A percentile compares a stretch with the other conserved stretches of the same genome.
Evolutionary conservation across 2,113 vertebrate species (phyloP).

Genomic region (Prinia subflava): DNA sequence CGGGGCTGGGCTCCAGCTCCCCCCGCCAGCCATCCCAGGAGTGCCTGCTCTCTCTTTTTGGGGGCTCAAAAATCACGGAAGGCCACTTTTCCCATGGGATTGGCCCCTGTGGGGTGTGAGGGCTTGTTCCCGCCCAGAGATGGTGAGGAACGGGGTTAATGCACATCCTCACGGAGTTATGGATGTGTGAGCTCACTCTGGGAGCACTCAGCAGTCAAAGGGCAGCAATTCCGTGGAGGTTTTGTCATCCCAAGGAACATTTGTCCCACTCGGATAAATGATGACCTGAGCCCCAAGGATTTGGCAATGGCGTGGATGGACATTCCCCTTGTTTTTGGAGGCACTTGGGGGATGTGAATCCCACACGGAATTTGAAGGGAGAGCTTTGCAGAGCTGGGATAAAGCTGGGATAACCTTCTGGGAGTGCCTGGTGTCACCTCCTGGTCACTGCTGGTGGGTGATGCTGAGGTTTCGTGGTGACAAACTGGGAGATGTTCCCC

Average conservation of each 20-base stretch:
- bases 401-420: not conserved
- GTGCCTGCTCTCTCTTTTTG: not conserved
- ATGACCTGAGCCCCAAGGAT: not conserved
- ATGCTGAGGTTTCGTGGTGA: not conserved
- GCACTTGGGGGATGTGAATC: conserved; percentile 15
- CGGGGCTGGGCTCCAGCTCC: not conserved
- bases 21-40: not conserved
- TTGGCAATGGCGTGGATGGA: not conserved
- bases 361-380: not conserved
- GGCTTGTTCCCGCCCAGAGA: not conserved
- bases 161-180: not conserved
- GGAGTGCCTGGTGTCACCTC: not conserved
- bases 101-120: not conserved
- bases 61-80: fast-evolving
- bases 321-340: not conserved
- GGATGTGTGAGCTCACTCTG: not conserved
- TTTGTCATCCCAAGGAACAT: not conserved
- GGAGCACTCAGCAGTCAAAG: not conserved
- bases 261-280: not conserved
- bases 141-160: not conserved
- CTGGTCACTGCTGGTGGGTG: not conserved
- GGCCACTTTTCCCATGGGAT: not conserved
- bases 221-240: not conserved
- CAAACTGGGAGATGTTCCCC: not conserved
- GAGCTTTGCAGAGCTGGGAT: not conserved